A percentile compares a stretch with the other conserved stretches of the same genome.
phyloP scores from a whole-genome alignment of 2,113 vertebrate genomes.

The Urocolius indicus region DNA sequence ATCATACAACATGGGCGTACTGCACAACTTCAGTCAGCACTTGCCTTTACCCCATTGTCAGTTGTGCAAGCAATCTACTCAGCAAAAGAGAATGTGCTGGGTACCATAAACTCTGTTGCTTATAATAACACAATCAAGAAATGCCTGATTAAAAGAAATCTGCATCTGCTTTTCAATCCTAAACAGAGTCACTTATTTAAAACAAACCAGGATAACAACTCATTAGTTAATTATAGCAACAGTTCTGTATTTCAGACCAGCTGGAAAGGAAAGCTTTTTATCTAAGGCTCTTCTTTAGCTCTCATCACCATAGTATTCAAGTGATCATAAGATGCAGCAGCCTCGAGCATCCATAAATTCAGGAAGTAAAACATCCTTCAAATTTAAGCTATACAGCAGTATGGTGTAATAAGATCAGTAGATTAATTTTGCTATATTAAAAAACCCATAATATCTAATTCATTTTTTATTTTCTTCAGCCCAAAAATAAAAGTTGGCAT shows the following conservation, averaged over 20 bases:
- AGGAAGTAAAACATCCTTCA: constrained; percentile 44
- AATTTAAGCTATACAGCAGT: constrained; percentile 17
- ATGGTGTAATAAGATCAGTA: not conserved
- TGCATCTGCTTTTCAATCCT: constrained; percentile 54
- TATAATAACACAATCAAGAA: constrained; percentile 62
- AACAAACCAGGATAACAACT: constrained; percentile 52
- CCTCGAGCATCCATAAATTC: constrained; percentile 24
- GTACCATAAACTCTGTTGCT: constrained; percentile 38
- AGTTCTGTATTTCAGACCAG: constrained; percentile 52
- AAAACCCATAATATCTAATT: not conserved
- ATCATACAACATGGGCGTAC: not conserved
- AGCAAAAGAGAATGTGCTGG: constrained; percentile 42
- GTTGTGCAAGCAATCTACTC: constrained; percentile 40
- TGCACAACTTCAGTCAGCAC: constrained; percentile 32
- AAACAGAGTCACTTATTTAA: constrained; percentile 44
- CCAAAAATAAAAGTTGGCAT: not conserved
- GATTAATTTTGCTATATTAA: not conserved
- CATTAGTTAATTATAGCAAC: constrained; percentile 61
- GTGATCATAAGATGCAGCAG: not conserved
- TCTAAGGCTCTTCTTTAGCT: constrained; percentile 5
- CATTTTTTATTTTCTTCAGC: not conserved
- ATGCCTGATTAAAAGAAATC: constrained; percentile 42
- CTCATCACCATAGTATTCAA: constrained; percentile 38
- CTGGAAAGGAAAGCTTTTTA: constrained; percentile 35
- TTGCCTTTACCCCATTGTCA: constrained; percentile 30